These are phyloP conservation scores for Muscicapa comitata DNA, from an alignment of 2,797 vertebrate genomes.

Conservation along the genomic window DNA sequence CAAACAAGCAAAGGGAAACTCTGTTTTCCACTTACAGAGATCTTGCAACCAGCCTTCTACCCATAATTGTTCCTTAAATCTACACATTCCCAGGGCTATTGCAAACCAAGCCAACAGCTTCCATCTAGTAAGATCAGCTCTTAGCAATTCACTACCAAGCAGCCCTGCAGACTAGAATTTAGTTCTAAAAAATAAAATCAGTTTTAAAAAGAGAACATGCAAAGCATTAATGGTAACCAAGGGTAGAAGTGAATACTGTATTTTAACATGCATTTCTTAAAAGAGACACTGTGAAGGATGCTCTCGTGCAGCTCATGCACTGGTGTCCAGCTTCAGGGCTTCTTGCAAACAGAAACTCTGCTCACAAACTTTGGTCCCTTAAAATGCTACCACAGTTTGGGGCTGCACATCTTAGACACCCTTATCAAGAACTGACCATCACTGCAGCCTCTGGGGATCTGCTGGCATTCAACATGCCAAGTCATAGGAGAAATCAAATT, in stretches of 20 bases:
- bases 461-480: neutral
- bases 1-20: neutral
- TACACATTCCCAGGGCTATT: neutral
- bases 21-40: neutral
- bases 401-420: neutral
- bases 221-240: neutral
- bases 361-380: neutral
- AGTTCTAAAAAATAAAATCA: neutral
- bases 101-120: neutral
- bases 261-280: slow-evolving; percentile 47
- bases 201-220: neutral
- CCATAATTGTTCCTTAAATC: neutral
- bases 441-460: neutral
- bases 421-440: neutral
- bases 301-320: neutral
- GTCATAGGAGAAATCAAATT: neutral
- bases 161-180: neutral
- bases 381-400: neutral
- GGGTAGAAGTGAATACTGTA: rapidly evolving
- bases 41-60: neutral
- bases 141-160: neutral
- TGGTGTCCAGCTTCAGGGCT: neutral
- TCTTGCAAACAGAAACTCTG: neutral
- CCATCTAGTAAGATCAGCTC: neutral
- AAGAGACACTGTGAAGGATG: slow-evolving; percentile 65